Base-by-base conservation (phyloP, 2,888 invertebrate species). In the Herminia tarsipennalis region DNA sequence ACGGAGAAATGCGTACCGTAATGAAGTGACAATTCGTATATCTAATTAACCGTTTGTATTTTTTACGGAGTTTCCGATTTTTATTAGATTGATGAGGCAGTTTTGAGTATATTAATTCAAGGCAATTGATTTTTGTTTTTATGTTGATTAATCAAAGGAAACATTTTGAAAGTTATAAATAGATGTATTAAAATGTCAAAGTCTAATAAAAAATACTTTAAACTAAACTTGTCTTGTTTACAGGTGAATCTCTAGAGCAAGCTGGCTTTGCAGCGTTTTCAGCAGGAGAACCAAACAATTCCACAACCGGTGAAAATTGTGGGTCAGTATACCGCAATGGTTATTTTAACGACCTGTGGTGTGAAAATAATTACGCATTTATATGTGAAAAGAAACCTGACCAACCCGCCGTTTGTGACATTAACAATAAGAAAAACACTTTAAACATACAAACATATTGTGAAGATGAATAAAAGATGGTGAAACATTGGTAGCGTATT, bases 221-320 rank as follows among this genome's bases (percentile, higher is more conserved):
- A 12, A 14, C 8, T 5, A 13, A 27, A 35, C 4, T 13, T n/a
- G n/a, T 20, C 3, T 28, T 17, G 5, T 14, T 1, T 48, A 1
- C 56, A 83, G 83, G 81, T 5, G 55, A 76, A 29, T 65, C 75
- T 0, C 38, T 83, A 1, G 3, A 41, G 0, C 56, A 67, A 2
- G 78, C 81, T 1, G 83, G 83, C 0, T 84, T 69, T 42, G 45
- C 44, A 14, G 65, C 59, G 20, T 84, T 78, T 61, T 24, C 50
- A 0, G 29, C 14, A 0, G 72, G 70, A 0, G 66, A 78, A 34
- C 81, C 83, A 0, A 71, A 79, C 40, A 76, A 78, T 45, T 24
- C 62, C 0, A 61, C 69, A 0, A 38, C 40, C 0, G 73, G 73
- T 0, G 68, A 80, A 44, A 75, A 16, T 46, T 83, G 79, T 29